Conservation (phyloP, 2,113 vertebrate species). For the Apodemus speciosus region DNA sequence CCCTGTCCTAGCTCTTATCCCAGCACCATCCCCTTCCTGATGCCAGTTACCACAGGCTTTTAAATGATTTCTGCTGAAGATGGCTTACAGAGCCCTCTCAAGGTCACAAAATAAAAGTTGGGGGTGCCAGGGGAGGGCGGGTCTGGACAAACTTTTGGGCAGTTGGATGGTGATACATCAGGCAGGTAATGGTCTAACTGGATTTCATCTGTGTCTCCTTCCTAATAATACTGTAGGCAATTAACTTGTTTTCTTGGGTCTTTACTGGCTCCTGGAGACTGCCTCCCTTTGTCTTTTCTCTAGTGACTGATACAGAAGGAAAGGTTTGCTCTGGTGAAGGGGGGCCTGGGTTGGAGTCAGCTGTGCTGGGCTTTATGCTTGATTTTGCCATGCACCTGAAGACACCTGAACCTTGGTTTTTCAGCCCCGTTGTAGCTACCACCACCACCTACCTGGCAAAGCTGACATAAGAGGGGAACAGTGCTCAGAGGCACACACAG, state of each 20-base stretch:
- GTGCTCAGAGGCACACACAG: neutral
- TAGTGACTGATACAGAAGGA: neutral
- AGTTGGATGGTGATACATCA: neutral
- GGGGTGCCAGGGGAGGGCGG: neutral
- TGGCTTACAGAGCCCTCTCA: neutral
- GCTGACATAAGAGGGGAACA: neutral
- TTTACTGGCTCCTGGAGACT: neutral
- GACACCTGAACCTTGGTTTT: neutral
- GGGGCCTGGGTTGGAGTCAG: neutral
- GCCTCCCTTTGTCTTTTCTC: constrained; percentile 32
- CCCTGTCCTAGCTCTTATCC: neutral
- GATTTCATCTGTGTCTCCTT: neutral
- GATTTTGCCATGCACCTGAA: neutral
- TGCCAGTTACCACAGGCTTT: neutral
- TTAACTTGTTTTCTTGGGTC: constrained; percentile 21
- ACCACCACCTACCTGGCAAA: neutral
- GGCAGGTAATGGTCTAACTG: neutral
- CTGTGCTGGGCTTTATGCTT: neutral
- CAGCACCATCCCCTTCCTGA: neutral
- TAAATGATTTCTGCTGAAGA: neutral
- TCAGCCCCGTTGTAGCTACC: neutral
- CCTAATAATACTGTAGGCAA: neutral
- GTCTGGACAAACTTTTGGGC: neutral
- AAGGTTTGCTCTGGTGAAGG: neutral
- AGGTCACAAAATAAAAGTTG: neutral